Base-by-base conservation (phyloP, 2,888 invertebrate species). In the Euphydryas editha region DNA sequence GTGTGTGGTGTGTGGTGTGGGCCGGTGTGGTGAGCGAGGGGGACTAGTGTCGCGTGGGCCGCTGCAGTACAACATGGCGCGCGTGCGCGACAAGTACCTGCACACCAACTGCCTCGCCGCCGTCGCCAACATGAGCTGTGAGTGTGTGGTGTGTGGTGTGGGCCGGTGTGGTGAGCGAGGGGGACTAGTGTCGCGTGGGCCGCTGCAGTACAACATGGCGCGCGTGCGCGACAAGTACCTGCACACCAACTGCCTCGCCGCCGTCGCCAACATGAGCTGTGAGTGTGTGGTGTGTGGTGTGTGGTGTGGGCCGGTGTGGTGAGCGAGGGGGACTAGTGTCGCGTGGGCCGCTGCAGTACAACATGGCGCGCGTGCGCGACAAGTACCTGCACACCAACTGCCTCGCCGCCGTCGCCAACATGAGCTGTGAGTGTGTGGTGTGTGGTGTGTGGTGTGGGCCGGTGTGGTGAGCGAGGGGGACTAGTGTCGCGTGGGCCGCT, bases 381-480 rank as follows among this genome's bases (percentile, higher is more conserved):
- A 98, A 99, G 87, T 99, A 99, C 86, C 94, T 99, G 18, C 99
- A 99, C 85, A 99, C 99, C 3, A 99, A 99, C 90, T 99, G 99
- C 83, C 93, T 99, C 72, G 99, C 99, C 2, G 99, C 99, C 7
- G 94, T 99, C 75, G 99, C 99, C 17, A 99, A 99, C 80, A 99
- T 99, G 99, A 99, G 99, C 44, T 96, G 95, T 79, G 90, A 95
- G 90, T 30, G 30, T n/a, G 8, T 30, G 8, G 6, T 30, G 30
- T 30, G 6, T 30, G 8, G 6, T 30, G 8, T 5, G 30, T n/a
- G n/a, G n/a, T n/a, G n/a, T n/a, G n/a, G n/a, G n/a, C n/a, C n/a
- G n/a, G n/a, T n/a, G n/a, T n/a, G n/a, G n/a, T n/a, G n/a, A n/a
- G n/a, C n/a, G n/a, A n/a, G n/a, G n/a, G n/a, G n/a, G n/a, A 8